Base-by-base conservation (phyloP, 2,888 invertebrate species). In the Beris chalybata region DNA sequence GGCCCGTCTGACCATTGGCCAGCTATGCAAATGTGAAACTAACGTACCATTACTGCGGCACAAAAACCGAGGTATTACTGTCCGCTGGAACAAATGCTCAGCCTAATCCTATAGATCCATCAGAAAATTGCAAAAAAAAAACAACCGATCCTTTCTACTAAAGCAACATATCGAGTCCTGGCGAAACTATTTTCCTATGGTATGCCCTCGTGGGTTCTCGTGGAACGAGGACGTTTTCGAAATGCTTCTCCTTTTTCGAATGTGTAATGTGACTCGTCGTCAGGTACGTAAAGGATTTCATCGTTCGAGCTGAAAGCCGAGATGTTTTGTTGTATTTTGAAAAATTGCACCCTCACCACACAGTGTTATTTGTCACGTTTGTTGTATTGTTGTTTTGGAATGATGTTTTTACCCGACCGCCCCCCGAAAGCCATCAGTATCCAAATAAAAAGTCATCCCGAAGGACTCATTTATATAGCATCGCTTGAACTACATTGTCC, bases 1-100 rank as follows among this genome's bases (percentile, higher is more conserved):
- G 50, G 61, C 61, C 61, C 31, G 50, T 61, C 61, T 61, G 61
- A 61, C 61, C 61, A 52, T 61, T 61, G 61, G 61, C 61, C 61
- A 61, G 61, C 50, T 61, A 50, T 61, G 61, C 61, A 61, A 61
- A 52, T 61, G 52, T 43, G 52, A 61, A 43, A 61, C 61, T 15
- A 61, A 50, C 29, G 61, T 38, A 15, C 52, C 61, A 22, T 32
- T 59, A 43, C 47, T 59, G 61, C 50, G 50, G 50, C 61, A 13
- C 38, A 50, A 61, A 50, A 22, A 61, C 38, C 61, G 50, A 32
- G 52, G 50, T 31, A 61, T 61, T 52, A 50, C 43, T 38, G 38
- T 61, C 38, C 61, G 61, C 38, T 61, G 61, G 61, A 52, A 61
- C 38, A 61, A 61, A 38, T 43, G 61, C 47, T 47, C 61, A 12